phyloP scores from a whole-genome alignment of 2,113 vertebrate species.

The Aegotheles bennettii region DNA sequence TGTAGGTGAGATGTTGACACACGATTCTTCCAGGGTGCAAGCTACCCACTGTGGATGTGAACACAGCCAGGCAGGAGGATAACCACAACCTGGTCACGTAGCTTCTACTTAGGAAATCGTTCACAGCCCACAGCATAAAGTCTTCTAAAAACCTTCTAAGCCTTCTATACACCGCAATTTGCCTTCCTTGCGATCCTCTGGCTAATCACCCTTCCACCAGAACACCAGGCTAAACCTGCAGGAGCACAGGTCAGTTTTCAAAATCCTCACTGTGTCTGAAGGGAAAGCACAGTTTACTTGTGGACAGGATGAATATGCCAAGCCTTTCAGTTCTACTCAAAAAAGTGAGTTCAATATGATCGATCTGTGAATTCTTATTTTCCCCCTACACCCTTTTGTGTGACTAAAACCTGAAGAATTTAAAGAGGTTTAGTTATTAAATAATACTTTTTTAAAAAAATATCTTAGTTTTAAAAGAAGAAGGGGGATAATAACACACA shows the following conservation, averaged over 20 bases:
- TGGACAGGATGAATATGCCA: background rate
- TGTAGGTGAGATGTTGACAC: background rate
- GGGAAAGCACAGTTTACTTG: background rate
- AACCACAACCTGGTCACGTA: background rate
- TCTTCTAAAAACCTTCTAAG: too few species aligned
- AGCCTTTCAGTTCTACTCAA: background rate
- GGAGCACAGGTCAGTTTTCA: background rate
- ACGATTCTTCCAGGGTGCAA: background rate
- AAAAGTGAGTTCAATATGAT: background rate
- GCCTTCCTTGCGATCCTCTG: background rate
- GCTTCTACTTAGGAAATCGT: background rate
- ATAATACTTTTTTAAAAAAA: too few species aligned
- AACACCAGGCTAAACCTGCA: background rate
- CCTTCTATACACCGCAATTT: background rate
- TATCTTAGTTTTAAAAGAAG: background rate
- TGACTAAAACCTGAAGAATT: background rate
- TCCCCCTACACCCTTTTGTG: accelerated
- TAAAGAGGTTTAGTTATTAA: background rate
- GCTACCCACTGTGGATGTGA: accelerated
- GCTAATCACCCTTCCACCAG: background rate
- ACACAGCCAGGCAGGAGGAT: background rate
- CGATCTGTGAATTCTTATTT: background rate
- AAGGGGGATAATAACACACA: background rate
- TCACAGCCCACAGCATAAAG: background rate
- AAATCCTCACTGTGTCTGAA: background rate